Base-by-base conservation (phyloP, 2,797 vertebrate species). In the Gallinago nigripennis region DNA sequence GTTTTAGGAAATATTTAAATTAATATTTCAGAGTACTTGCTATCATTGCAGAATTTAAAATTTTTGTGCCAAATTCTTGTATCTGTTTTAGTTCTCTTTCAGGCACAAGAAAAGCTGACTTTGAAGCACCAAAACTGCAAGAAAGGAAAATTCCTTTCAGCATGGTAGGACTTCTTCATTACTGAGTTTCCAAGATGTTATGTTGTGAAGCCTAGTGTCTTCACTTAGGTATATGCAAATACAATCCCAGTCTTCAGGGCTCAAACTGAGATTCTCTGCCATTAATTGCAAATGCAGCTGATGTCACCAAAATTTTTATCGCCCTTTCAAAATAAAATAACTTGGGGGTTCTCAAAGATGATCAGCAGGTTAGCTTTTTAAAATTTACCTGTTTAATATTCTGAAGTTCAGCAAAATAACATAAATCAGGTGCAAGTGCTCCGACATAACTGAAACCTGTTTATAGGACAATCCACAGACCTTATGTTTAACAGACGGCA, bases 11-110 rank as follows among this genome's bases (percentile, higher is more conserved):
- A 28, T 35, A 12, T 7, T 76, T 72, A 12, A 45, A 17, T 54
- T 31, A 77, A 23, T 63, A 39, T 48, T 56, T 68, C 13, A 24
- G 43, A 71, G 28, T n/a, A 57, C 25, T 50, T 2, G 0, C 10
- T 63, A 12, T 54, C 39, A 8, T 13, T 65, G 54, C 39, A 75
- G 11, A 73, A 31, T 35, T 79, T 57, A 3, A 77, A 71, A 20
- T 14, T 14, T 11, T 28, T 68, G 35, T 88, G 33, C 9, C 1
- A 84, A 79, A 65, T 39, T 73, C 35, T 95, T 5, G 58, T 20
- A 41, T 87, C 24, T 86, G 65, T 70, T 92, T 87, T n/a, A 96
- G 91, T 78, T 88, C 63, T 69, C 70, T 91, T 86, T 64, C 88
- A 95, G 85, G 46, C 50, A 57, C 69, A 85, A 63, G 70, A 84